A percentile compares a stretch with the other conserved stretches of the same genome.
Evolutionary conservation across 1,140 invertebrate genomes (phyloP).

Genomic region (Zaprionus taronus): DNA sequence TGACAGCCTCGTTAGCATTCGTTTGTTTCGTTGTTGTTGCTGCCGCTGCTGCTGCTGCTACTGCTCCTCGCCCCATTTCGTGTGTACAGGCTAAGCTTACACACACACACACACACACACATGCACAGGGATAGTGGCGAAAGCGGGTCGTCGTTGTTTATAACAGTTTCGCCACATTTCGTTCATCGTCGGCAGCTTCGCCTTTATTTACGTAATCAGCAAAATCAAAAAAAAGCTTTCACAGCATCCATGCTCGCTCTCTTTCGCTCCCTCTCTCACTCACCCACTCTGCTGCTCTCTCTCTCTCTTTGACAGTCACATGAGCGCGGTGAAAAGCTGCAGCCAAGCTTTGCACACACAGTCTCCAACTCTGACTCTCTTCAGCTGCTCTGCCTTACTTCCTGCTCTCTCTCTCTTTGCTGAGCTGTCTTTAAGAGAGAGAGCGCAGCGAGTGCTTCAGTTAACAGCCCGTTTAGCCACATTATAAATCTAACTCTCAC

Average conservation of each 20-base stretch:
- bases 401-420: constrained; percentile 10
- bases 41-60: constrained; percentile 22
- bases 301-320: constrained; percentile 59
- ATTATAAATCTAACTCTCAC: constrained; percentile 37
- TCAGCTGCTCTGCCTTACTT: constrained; percentile 1
- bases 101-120: constrained; percentile 37
- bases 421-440: constrained; percentile 44
- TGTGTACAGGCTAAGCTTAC: constrained; percentile 36
- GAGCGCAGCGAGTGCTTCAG: constrained; percentile 23
- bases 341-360: constrained; percentile 21
- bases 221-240: constrained; percentile 70
- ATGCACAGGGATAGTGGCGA: background rate
- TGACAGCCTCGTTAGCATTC: constrained; percentile 53
- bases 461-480: constrained; percentile 56
- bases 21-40: constrained; percentile 26
- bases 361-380: constrained; percentile 9
- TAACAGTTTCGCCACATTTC: constrained; percentile 5
- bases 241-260: constrained; percentile 47
- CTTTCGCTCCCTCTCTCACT: constrained; percentile 19
- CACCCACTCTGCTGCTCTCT: constrained; percentile 20
- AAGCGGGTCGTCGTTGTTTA: constrained; percentile 33
- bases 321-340: constrained; percentile 75
- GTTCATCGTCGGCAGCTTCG: constrained; percentile 55
- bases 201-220: constrained; percentile 83
- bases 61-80: constrained; percentile 61